A percentile compares a stretch with the other conserved stretches of the same genome.
Evolutionary conservation across 2,113 vertebrate species (phyloP).

Genomic region (Anarhynchus alexandrinus): DNA sequence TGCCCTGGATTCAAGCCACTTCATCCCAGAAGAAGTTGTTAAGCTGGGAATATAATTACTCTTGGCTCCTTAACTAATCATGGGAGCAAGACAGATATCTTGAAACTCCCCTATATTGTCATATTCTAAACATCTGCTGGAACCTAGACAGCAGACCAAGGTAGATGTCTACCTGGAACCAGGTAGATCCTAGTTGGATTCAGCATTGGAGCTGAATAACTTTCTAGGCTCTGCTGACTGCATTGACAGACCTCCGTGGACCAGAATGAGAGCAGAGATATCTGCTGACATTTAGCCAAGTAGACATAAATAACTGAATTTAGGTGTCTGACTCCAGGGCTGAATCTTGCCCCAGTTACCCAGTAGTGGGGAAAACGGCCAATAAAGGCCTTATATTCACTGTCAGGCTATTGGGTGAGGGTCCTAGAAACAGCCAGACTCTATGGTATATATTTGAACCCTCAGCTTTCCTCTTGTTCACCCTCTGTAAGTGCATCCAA

Average conservation of each 20-base stretch:
- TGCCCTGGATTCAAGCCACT: background rate
- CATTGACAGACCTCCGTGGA: background rate
- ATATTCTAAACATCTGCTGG: background rate
- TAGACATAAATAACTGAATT: background rate
- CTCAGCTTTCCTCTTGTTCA: background rate
- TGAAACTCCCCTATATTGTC: background rate
- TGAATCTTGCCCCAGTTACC: background rate
- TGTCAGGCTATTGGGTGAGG: background rate
- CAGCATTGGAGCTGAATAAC: background rate
- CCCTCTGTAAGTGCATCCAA: accelerated
- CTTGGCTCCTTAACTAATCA: background rate
- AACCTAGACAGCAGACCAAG: background rate
- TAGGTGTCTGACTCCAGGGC: background rate
- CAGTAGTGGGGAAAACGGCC: background rate
- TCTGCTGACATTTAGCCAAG: background rate
- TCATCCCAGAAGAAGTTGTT: background rate
- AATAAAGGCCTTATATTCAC: background rate
- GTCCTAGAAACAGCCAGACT: background rate
- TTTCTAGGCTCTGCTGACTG: background rate
- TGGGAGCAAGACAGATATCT: background rate
- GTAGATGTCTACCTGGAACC: background rate
- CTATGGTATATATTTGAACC: background rate
- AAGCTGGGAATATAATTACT: background rate
- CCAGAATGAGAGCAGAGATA: background rate
- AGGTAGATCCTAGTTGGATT: background rate